Evolutionary conservation across 2,888 invertebrate species (phyloP), one percentile per base, ranked within the genome.

Genomic region (Frankliniella intonsa): DNA sequence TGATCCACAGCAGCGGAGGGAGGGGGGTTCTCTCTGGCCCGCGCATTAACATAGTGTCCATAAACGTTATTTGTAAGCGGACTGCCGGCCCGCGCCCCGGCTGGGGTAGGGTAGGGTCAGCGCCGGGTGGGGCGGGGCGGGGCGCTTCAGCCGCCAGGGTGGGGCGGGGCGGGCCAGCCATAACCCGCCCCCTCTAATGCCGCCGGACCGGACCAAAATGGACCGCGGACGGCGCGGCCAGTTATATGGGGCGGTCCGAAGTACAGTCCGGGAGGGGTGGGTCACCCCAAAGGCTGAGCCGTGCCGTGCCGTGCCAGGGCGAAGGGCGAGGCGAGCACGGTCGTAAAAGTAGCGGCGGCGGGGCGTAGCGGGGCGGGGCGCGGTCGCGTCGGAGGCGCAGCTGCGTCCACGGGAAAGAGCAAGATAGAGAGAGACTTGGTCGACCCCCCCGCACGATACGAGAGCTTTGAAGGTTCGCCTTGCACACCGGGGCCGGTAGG

Each of bases 51-150:
- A 76, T 76, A 25, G 22, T 76, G 69, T 76, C 69, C 69, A 76
- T 76, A 76, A 76, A 76, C 69, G 25, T 76, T 76, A 76, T 76
- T 76, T 76, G 69, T 76, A 76, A 76, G 69, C 55, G 69, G 69
- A 11, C 69, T 9, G 69, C n/a, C 8, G 69, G n/a, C 22, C 25
- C 1, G 55, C 55, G 19, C 55, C 55, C 55, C 55, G 38, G 38
- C 38, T 38, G 62, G 62, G 62, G 62, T 17, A 7, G 38, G 38
- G 38, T 38, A 38, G 38, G 38, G 38, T 38, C 38, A 38, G 38
- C 38, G 38, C 38, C 38, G 38, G 38, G 62, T 14, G 62, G 62
- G 62, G 62, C 19, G 12, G 19, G 55, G 14, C 55, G 55, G 65
- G 65, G 11, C 65, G 19, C 65, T 19, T 7, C 65, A 51, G 51